Conservation (phyloP, 2,888 invertebrate genomes). For the Sturmia bella region DNA sequence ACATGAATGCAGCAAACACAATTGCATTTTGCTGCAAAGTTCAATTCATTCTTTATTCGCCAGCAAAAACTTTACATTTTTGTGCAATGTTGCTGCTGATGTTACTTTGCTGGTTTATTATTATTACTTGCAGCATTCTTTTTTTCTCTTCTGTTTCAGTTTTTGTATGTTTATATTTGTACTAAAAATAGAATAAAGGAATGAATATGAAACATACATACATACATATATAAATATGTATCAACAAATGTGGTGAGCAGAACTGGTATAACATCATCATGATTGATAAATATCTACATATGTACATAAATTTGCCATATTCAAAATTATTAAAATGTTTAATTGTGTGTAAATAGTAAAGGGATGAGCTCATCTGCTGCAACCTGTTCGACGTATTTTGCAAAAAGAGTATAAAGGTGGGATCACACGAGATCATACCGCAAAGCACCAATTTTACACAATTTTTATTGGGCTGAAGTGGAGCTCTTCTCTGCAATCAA, state of each 20-base stretch:
- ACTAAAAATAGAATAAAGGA: constrained; percentile 64
- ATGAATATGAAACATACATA: constrained; percentile 25
- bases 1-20: constrained; percentile 48
- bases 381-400: too few species aligned
- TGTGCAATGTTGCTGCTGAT: constrained; percentile 24
- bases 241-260: neutral
- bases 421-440: too few species aligned
- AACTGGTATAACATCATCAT: too few species aligned
- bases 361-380: too few species aligned
- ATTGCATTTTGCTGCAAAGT: constrained; percentile 54
- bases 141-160: too few species aligned
- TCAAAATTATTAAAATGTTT: too few species aligned
- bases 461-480: too few species aligned
- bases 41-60: constrained; percentile 54
- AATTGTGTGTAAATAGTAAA: too few species aligned
- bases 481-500: too few species aligned
- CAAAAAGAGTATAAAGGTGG: too few species aligned
- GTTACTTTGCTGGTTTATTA: constrained; percentile 13
- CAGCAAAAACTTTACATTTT: constrained; percentile 10
- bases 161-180: constrained; percentile 34
- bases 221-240: neutral
- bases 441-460: too few species aligned
- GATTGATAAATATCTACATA: neutral
- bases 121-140: constrained; percentile 31
- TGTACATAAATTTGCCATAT: too few species aligned